Evolutionary conservation across 2,113 vertebrate genomes (phyloP).

Genomic region (Cynoglossus semilaevis): DNA sequence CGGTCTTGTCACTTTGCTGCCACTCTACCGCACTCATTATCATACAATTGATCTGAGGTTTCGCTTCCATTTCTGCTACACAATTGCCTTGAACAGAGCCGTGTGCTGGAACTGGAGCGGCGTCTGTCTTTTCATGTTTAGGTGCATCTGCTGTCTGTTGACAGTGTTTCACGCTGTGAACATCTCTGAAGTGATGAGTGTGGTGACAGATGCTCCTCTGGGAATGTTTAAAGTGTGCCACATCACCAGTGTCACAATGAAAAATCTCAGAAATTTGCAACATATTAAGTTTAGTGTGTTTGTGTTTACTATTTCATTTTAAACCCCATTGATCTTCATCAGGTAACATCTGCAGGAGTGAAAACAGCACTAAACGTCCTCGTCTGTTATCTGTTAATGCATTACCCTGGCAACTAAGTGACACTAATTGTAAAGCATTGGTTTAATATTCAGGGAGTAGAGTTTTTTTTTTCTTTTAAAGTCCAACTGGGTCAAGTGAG

Average conservation of each 20-base stretch:
- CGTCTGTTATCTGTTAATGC: background rate
- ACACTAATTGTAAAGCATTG: constrained; percentile 10
- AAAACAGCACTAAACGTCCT: background rate
- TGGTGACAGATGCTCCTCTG: background rate
- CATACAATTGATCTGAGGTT: constrained; percentile 16
- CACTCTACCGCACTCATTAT: constrained; percentile 23
- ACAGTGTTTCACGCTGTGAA: constrained; percentile 11
- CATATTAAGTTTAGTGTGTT: constrained; percentile 9
- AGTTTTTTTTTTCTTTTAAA: constrained; percentile 7
- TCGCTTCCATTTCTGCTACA: constrained; percentile 15
- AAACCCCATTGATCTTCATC: background rate
- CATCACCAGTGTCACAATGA: constrained; percentile 8
- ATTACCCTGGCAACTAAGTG: background rate
- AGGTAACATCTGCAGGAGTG: background rate
- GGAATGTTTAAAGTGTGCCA: constrained; percentile 7
- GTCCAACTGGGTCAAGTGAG: constrained; percentile 23
- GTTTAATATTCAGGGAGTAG: constrained; percentile 18
- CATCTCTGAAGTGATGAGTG: constrained; percentile 2
- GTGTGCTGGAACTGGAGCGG: background rate
- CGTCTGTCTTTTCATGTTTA: constrained; percentile 7
- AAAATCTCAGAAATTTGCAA: constrained; percentile 3
- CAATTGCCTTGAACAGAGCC: background rate
- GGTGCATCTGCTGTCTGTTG: constrained; percentile 5
- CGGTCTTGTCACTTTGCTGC: constrained; percentile 12
- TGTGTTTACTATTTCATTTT: constrained; percentile 8